Base-by-base conservation (phyloP, 2,113 vertebrate species). In the Corynorhinus townsendii region DNA sequence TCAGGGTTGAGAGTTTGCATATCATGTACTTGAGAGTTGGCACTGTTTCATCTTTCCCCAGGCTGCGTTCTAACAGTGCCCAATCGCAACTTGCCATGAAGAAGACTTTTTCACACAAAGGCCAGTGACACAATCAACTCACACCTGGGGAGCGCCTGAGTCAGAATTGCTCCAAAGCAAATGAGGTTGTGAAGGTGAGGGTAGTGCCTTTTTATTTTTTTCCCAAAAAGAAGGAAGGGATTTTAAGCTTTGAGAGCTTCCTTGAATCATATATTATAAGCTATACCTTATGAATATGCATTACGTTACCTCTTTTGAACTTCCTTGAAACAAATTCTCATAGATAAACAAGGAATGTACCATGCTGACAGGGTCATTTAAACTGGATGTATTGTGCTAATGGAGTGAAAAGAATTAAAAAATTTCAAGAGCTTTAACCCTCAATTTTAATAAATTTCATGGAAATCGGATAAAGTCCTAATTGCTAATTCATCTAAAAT, bases 401-500 rank as follows among this genome's bases (percentile, higher is more conserved):
- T 97, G 97, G 98, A 98, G 98, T 98, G 98, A 98, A 98, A 98
- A 98, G 98, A 99, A 98, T 98, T 98, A 98, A 98, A 98, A 98
- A 98, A 97, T 98, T 98, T 99, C 98, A 97, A 98, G 97, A 98
- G 98, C 98, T 98, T 98, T 97, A 98, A 98, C 98, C 98, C 99
- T 99, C 99, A 98, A 99, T 99, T 99, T 99, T 99, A 98, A 98
- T 98, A 99, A 98, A 99, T 99, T 99, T 99, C 99, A 99, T 98
- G 98, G 98, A 99, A 99, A 99, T 99, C 97, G 98, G 99, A 99
- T 99, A 99, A 98, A 99, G 98, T 98, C 98, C 98, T 99, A 99
- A 99, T 99, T 99, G 99, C 98, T 99, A 99, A 99, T 99, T 99
- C 99, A 99, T 99, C 99, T 99, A 99, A 99, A 99, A 99, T 99